Evolutionary conservation across 2,888 invertebrate genomes (phyloP).

Genomic region (Drosophila paramelanica): DNA sequence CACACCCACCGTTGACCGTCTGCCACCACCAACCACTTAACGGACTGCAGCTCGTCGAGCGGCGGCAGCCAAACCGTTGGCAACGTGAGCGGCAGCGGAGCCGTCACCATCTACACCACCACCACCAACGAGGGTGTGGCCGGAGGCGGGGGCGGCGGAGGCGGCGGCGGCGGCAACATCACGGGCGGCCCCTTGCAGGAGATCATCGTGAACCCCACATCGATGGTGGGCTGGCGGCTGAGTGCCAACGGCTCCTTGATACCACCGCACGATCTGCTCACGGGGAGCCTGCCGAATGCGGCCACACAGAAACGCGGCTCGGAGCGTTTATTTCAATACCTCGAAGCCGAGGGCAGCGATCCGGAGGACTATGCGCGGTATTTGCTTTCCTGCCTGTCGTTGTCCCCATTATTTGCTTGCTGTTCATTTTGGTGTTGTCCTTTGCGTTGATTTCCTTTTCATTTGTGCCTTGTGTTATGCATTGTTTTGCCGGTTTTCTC

Average conservation of each 20-base stretch:
- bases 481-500: slow-evolving; percentile 20
- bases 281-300: slow-evolving; percentile 83
- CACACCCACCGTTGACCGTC: background rate
- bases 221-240: slow-evolving; percentile 85
- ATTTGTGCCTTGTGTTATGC: background rate
- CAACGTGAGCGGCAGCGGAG: slow-evolving; percentile 77
- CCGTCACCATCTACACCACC: slow-evolving; percentile 83
- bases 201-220: slow-evolving; percentile 84
- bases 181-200: slow-evolving; percentile 84
- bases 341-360: slow-evolving; percentile 91
- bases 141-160: slow-evolving; percentile 36
- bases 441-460: slow-evolving; percentile 7
- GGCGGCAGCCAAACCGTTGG: slow-evolving; percentile 85
- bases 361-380: slow-evolving; percentile 86
- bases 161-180: slow-evolving; percentile 66
- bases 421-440: slow-evolving; percentile 10
- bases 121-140: slow-evolving; percentile 82
- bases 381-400: slow-evolving; percentile 12
- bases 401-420: slow-evolving; percentile 10
- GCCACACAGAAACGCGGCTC: slow-evolving; percentile 87
- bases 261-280: slow-evolving; percentile 84
- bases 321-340: slow-evolving; percentile 89
- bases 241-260: slow-evolving; percentile 85
- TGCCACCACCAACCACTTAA: slow-evolving; percentile 9
- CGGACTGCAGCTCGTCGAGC: slow-evolving; percentile 78